These are phyloP conservation scores for Proteles cristata DNA, from an alignment of 2,113 vertebrate genomes.

Conservation along the genomic window DNA sequence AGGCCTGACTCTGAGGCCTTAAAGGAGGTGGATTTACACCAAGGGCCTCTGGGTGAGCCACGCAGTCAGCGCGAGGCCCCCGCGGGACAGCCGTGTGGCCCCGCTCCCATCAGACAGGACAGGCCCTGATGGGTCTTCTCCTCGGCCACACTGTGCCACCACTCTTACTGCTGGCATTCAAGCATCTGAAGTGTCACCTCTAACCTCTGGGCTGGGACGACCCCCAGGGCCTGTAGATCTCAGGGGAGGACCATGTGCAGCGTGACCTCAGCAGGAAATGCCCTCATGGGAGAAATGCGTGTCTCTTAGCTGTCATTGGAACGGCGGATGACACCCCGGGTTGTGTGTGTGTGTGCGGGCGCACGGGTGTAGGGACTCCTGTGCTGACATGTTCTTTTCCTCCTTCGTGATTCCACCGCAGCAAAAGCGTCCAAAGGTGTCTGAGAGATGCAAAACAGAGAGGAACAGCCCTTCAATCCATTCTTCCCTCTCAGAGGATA, in stretches of 20 bases:
- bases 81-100: rapidly evolving
- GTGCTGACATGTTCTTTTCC: neutral
- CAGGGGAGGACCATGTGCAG: neutral
- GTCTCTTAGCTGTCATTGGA: neutral
- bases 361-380: too few relatives aligned
- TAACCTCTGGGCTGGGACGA: neutral
- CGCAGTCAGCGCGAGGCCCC: neutral
- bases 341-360: rapidly evolving
- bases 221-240: neutral
- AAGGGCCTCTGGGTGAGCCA: rapidly evolving
- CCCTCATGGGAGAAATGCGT: rapidly evolving
- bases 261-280: neutral
- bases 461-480: too few relatives aligned
- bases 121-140: rapidly evolving
- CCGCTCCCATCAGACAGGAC: rapidly evolving
- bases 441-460: neutral
- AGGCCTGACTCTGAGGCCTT: neutral
- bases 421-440: neutral
- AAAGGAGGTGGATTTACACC: neutral
- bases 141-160: rapidly evolving
- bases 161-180: neutral
- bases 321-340: rapidly evolving
- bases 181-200: neutral
- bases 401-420: neutral
- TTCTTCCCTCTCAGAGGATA: neutral